Evolutionary conservation across 2,888 invertebrate genomes (phyloP).

Genomic region (Anarsia innoxiella): DNA sequence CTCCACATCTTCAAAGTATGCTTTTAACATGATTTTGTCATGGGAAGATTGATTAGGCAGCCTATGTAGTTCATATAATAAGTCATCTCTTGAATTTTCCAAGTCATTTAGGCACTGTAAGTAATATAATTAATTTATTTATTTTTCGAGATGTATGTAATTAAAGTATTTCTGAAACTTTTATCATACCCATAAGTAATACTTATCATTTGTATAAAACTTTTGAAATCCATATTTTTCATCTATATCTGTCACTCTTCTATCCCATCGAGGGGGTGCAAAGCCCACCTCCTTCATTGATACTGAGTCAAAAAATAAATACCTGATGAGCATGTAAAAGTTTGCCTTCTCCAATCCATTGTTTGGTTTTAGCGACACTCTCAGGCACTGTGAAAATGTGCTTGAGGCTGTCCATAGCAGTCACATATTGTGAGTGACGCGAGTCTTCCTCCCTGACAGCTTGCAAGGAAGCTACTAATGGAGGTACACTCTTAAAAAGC

Average conservation of each 20-base stretch:
- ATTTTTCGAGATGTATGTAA: too few relatives aligned
- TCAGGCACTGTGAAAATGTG: slow-evolving; percentile 98
- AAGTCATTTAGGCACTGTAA: slow-evolving; percentile 91
- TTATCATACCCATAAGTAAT: too few relatives aligned
- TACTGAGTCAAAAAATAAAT: too few relatives aligned
- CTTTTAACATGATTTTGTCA: slow-evolving; percentile 93
- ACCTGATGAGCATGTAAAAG: slow-evolving; percentile 94
- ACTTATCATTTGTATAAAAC: too few relatives aligned
- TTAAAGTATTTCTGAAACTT: too few relatives aligned
- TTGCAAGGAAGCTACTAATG: slow-evolving; percentile 86
- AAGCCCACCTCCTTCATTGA: background rate
- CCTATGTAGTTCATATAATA: slow-evolving; percentile 95
- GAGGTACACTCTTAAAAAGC: slow-evolving; percentile 84
- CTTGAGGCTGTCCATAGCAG: slow-evolving; percentile 98
- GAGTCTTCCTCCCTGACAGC: slow-evolving; percentile 94
- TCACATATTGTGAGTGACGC: slow-evolving; percentile 96
- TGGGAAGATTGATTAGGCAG: slow-evolving; percentile 92
- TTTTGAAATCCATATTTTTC: too few relatives aligned
- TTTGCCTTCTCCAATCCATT: slow-evolving; percentile 96
- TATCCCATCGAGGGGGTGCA: too few relatives aligned
- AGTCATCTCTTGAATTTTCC: slow-evolving; percentile 96
- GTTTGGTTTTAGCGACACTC: slow-evolving; percentile 94
- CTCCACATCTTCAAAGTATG: slow-evolving; percentile 97
- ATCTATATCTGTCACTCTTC: too few relatives aligned
- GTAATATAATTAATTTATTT: too few relatives aligned